These are phyloP conservation scores for Stenodera caucasica DNA, from an alignment of 2,888 invertebrate genomes.

Conservation along the genomic window DNA sequence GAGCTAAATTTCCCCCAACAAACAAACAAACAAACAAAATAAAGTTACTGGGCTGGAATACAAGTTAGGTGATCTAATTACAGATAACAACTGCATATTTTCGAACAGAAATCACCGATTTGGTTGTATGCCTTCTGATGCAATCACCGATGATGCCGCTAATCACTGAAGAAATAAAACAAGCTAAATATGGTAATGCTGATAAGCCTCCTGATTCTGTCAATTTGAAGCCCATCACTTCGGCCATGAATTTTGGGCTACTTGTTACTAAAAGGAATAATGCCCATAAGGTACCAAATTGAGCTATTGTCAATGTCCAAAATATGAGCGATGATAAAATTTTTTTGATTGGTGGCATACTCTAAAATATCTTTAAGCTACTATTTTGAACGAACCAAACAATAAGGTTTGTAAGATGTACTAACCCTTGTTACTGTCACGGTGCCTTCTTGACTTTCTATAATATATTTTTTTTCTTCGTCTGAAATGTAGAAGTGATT, in stretches of 20 bases:
- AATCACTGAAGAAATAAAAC: slow-evolving; percentile 37
- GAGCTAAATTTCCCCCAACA: slow-evolving; percentile 51
- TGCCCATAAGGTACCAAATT: slow-evolving; percentile 41
- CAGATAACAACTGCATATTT: slow-evolving; percentile 34
- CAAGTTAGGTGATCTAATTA: no score
- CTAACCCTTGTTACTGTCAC: slow-evolving; percentile 41
- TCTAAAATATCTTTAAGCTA: no score
- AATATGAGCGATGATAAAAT: slow-evolving; percentile 36
- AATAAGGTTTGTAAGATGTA: no score
- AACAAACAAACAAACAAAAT: no score
- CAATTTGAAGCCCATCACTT: slow-evolving; percentile 38
- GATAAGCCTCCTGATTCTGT: slow-evolving; percentile 40
- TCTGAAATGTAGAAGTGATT: slow-evolving; percentile 65
- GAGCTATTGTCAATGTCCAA: slow-evolving; percentile 35
- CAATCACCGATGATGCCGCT: slow-evolving; percentile 40
- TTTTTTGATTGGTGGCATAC: slow-evolving; percentile 34
- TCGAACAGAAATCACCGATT: no score
- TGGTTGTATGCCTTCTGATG: no score
- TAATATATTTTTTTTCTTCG: slow-evolving; percentile 66
- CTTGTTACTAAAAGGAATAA: slow-evolving; percentile 34
- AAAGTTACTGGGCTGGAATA: no score
- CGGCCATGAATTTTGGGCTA: slow-evolving; percentile 37
- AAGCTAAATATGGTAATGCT: slow-evolving; percentile 39
- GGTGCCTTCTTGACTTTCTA: slow-evolving; percentile 34
- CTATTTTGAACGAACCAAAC: not conserved